A percentile compares a stretch with the other conserved stretches of the same genome.
phyloP scores from a whole-genome alignment of 1,140 invertebrate genomes.

The Drosophila melanica region DNA sequence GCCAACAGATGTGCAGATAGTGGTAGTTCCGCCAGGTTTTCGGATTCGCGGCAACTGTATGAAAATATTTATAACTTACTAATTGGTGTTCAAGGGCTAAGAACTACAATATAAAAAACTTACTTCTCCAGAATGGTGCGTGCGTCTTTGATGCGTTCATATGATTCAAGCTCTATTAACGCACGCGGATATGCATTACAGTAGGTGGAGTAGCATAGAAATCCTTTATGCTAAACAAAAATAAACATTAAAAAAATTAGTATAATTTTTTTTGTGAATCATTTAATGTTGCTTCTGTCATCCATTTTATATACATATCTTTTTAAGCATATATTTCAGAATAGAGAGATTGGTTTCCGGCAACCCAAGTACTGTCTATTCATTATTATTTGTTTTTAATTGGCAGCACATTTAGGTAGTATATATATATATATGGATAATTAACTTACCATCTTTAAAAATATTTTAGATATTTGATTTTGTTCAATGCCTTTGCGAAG shows the following conservation, averaged over 20 bases:
- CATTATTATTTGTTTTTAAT: neutral
- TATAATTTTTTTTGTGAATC: no score
- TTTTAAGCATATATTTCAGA: no score
- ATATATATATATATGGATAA: neutral
- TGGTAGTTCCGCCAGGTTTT: slow-evolving; percentile 89
- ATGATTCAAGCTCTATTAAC: slow-evolving; percentile 81
- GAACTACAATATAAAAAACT: slow-evolving; percentile 5
- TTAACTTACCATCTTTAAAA: slow-evolving; percentile 75
- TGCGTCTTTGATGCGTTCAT: slow-evolving; percentile 78
- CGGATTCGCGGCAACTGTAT: slow-evolving; percentile 71
- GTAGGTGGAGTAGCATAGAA: slow-evolving; percentile 95
- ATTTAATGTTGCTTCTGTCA: no score
- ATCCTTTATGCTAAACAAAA: slow-evolving; percentile 87
- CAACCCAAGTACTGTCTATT: no score
- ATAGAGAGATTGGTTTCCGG: no score
- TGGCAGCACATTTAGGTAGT: no score
- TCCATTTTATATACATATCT: no score
- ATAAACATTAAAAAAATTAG: neutral
- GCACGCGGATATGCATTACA: slow-evolving; percentile 93
- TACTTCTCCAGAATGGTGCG: slow-evolving; percentile 79
- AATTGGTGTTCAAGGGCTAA: neutral
- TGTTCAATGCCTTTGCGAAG: slow-evolving; percentile 76
- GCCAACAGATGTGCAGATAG: slow-evolving; percentile 95
- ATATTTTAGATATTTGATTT: slow-evolving; percentile 80
- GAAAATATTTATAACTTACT: neutral